phyloP scores from a whole-genome alignment of 2,797 vertebrate genomes.

The Naso thynnoides region DNA sequence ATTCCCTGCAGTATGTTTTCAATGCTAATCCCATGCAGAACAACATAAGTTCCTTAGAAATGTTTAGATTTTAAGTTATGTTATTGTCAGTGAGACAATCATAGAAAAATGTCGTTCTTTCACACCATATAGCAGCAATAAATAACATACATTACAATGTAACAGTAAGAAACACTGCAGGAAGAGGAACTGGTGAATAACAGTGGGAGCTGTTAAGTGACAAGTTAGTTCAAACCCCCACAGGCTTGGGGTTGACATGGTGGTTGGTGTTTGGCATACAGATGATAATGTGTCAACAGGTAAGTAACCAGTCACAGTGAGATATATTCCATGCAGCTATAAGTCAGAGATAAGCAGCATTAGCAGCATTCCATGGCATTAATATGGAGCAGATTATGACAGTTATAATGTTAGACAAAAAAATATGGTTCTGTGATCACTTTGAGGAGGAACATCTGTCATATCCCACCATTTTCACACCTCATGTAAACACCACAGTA shows the following conservation, averaged over 20 bases:
- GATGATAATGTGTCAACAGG: conserved; percentile 68
- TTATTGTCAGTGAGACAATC: conserved; percentile 9
- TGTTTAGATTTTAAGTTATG: neutral
- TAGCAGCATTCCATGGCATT: conserved; percentile 94
- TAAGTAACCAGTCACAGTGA: conserved; percentile 67
- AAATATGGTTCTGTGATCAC: conserved; percentile 86
- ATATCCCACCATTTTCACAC: conserved; percentile 75
- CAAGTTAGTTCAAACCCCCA: conserved; percentile 46
- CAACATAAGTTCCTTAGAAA: conserved; percentile 1
- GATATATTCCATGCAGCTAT: conserved; percentile 77
- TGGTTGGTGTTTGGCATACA: conserved; percentile 60
- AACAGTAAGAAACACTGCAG: conserved; percentile 23
- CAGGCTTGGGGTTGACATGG: conserved; percentile 37
- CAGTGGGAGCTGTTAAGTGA: conserved; percentile 36
- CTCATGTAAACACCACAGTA: conserved; percentile 44
- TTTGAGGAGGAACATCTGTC: conserved; percentile 80
- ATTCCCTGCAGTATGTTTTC: neutral
- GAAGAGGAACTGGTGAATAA: conserved; percentile 11
- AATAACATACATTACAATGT: conserved; percentile 2
- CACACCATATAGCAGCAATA: conserved; percentile 12
- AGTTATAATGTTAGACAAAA: conserved; percentile 82
- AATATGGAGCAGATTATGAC: conserved; percentile 92
- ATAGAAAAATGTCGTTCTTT: conserved; percentile 8
- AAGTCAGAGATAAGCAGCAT: conserved; percentile 81
- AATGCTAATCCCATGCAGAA: conserved; percentile 3